A percentile compares a stretch with the other conserved stretches of the same genome.
Evolutionary conservation across 2,797 vertebrate species (phyloP).

Genomic region (Argyrosomus regius): DNA sequence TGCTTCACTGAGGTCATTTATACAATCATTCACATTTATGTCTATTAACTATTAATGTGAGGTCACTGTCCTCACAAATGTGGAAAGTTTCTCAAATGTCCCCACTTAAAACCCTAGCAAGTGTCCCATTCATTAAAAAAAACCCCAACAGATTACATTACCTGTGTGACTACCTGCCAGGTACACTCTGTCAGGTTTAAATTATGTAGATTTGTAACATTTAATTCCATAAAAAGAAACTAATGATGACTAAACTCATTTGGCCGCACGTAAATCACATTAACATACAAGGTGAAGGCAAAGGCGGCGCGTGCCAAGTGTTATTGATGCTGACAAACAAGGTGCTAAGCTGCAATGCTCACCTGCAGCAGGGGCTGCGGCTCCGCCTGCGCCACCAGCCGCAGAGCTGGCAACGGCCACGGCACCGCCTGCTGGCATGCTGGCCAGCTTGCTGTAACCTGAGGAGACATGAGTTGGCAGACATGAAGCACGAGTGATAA

Average conservation of each 20-base stretch:
- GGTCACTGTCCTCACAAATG: background rate
- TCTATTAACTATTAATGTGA: background rate
- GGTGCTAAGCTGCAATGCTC: conserved; percentile 64
- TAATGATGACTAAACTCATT: background rate
- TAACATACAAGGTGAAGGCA: conserved; percentile 33
- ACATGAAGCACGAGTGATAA: conserved; percentile 34
- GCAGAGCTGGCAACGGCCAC: conserved; percentile 84
- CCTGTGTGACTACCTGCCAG: background rate
- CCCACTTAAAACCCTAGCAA: background rate
- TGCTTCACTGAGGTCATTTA: background rate
- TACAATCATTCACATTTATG: background rate
- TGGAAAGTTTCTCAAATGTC: background rate
- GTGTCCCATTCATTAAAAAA: background rate
- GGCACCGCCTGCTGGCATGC: conserved; percentile 85
- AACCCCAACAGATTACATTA: background rate
- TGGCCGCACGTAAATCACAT: background rate
- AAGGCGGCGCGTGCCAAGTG: conserved; percentile 35
- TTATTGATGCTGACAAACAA: conserved; percentile 52
- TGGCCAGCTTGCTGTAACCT: conserved; percentile 88
- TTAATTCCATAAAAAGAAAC: background rate
- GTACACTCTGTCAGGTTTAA: background rate
- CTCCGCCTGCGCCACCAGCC: conserved; percentile 72
- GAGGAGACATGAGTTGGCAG: conserved; percentile 59
- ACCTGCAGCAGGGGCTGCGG: conserved; percentile 85
- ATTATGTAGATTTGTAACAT: background rate